A percentile compares a stretch with the other conserved stretches of the same genome.
phyloP scores from a whole-genome alignment of 2,797 vertebrate genomes.

The Hemibagrus guttatus region DNA sequence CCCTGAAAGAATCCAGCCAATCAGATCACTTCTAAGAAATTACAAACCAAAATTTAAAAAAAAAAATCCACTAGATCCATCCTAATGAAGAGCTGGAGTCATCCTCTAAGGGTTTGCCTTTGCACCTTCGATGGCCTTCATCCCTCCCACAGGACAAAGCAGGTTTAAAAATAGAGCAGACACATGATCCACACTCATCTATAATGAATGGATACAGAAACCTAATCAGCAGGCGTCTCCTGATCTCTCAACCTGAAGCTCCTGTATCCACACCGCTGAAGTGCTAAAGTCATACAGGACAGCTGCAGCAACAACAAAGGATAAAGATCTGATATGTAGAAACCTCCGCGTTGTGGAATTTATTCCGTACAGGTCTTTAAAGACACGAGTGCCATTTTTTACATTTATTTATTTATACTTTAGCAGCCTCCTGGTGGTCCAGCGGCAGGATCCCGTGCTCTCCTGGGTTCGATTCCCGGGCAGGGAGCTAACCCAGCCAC shows the following conservation, averaged over 20 bases:
- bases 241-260: constrained; percentile 28
- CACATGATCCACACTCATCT: constrained; percentile 68
- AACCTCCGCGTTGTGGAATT: neutral
- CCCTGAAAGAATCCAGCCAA: neutral
- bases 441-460: too few relatives aligned
- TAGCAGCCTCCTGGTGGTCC: neutral
- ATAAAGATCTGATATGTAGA: neutral
- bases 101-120: constrained; percentile 21
- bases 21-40: neutral
- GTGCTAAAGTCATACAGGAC: neutral
- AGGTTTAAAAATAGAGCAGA: constrained; percentile 72
- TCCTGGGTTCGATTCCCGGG: too few relatives aligned
- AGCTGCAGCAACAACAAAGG: constrained; percentile 13
- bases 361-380: neutral
- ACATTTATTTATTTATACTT: neutral
- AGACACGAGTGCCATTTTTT: neutral
- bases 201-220: constrained; percentile 69
- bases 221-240: constrained; percentile 53
- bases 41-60: too few relatives aligned
- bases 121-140: constrained; percentile 50
- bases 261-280: neutral
- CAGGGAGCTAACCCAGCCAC: too few relatives aligned
- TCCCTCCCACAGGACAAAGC: constrained; percentile 61
- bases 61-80: neutral
- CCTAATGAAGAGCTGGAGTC: neutral